A percentile compares a stretch with the other conserved stretches of the same genome.
Conservation (phyloP, 2,797 vertebrate species). For the Apodemus agrarius region DNA sequence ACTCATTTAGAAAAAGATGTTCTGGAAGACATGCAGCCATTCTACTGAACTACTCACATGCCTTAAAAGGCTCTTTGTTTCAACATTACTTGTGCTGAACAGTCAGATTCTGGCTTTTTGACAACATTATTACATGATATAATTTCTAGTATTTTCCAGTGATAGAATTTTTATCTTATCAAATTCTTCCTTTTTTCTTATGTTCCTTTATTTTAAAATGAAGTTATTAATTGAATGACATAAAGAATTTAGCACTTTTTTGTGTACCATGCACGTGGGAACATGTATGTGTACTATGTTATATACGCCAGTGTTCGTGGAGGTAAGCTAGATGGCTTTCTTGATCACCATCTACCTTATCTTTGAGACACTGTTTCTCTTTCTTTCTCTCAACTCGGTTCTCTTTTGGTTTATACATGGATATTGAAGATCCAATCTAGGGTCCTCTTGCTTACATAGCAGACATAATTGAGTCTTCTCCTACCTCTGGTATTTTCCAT, state of each 20-base stretch:
- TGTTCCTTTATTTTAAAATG: background rate
- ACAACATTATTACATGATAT: background rate
- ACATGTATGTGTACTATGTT: background rate
- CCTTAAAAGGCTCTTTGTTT: background rate
- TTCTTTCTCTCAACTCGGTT: background rate
- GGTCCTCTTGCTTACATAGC: no score
- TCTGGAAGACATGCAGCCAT: background rate
- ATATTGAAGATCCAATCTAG: background rate
- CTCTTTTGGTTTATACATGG: background rate
- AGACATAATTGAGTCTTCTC: background rate
- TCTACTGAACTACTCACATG: background rate
- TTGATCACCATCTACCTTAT: background rate
- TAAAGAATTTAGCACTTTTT: background rate
- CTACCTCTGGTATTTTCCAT: background rate
- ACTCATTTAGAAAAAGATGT: background rate
- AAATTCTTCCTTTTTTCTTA: background rate
- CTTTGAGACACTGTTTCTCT: background rate
- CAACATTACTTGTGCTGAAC: background rate
- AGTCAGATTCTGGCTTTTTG: background rate
- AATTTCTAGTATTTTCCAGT: background rate
- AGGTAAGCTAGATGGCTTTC: background rate
- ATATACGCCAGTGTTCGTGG: background rate
- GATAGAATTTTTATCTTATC: background rate
- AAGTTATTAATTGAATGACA: background rate
- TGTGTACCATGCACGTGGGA: background rate